Evolutionary conservation across 2,113 vertebrate species (phyloP).

Genomic region (Camelus bactrianus): DNA sequence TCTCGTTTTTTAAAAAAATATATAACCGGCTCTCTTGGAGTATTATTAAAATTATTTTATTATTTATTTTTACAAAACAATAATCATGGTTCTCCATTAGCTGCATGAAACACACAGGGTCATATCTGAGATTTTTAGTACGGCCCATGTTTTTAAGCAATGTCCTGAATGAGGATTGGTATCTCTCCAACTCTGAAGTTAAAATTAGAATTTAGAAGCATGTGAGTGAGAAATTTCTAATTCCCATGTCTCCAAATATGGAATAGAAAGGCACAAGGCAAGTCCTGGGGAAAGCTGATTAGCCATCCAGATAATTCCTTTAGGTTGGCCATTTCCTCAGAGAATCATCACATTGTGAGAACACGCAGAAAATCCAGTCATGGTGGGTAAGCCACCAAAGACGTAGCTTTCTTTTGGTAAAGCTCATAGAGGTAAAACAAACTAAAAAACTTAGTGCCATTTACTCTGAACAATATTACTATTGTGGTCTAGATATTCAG

Average conservation of each 20-base stretch:
- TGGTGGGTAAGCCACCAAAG: neutral
- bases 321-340: neutral
- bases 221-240: neutral
- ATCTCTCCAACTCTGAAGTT: constrained; percentile 19
- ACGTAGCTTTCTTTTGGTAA: neutral
- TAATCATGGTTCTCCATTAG: neutral
- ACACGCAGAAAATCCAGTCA: neutral
- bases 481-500: neutral
- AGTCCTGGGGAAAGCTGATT: neutral
- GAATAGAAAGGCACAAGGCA: neutral
- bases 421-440: neutral
- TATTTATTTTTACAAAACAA: constrained; percentile 26
- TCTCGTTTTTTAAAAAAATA: neutral
- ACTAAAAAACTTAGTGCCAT: neutral
- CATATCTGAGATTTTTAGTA: neutral
- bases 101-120: neutral
- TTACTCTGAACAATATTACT: neutral
- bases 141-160: constrained; percentile 34
- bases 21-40: neutral
- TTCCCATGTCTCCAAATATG: neutral
- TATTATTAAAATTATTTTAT: constrained; percentile 26
- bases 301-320: neutral
- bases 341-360: neutral
- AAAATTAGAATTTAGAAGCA: neutral
- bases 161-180: neutral